Evolutionary conservation across 2,797 vertebrate genomes (phyloP).

Genomic region (Pseudotriccus pelzelni): DNA sequence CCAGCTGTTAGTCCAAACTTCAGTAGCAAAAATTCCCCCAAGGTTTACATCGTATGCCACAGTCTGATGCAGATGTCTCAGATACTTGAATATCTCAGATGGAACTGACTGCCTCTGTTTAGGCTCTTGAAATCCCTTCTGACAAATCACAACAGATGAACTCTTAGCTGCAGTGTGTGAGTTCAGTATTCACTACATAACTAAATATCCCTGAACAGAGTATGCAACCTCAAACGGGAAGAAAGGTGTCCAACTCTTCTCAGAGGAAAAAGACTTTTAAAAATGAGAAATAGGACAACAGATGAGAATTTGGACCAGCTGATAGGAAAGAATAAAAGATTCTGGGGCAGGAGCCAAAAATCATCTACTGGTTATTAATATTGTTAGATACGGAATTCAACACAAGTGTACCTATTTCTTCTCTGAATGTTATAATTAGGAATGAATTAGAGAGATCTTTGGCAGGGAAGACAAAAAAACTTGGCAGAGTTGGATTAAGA

Average conservation of each 20-base stretch:
- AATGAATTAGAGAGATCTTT: neutral
- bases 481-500: neutral
- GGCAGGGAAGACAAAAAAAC: neutral
- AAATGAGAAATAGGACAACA: neutral
- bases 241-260: neutral
- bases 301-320: neutral
- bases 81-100: neutral
- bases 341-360: neutral
- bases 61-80: neutral
- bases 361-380: neutral
- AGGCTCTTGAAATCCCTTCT: neutral
- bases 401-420: neutral
- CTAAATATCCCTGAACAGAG: neutral
- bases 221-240: neutral
- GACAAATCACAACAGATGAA: neutral
- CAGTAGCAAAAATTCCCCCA: neutral
- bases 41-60: neutral
- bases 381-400: neutral
- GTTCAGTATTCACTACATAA: neutral
- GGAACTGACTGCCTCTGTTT: neutral
- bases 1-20: neutral
- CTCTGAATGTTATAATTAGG: neutral
- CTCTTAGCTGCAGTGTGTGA: neutral
- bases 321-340: neutral
- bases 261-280: neutral